Evolutionary conservation across 2,113 vertebrate genomes (phyloP).

Genomic region (Prolemur simus): DNA sequence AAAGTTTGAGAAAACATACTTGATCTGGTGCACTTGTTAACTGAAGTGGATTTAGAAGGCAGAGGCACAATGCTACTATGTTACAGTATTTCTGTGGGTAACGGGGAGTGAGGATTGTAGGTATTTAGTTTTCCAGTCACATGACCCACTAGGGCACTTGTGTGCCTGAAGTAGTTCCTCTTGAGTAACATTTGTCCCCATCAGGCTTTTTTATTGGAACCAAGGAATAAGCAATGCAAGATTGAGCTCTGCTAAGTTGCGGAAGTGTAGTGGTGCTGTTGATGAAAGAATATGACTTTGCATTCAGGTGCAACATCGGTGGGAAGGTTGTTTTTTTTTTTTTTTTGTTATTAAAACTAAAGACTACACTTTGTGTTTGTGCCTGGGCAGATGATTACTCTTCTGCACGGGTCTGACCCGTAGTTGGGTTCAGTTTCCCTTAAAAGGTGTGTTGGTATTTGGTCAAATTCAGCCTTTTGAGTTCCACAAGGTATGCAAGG

Average conservation of each 20-base stretch:
- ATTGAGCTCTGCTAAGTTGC: not conserved
- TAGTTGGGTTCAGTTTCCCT: not conserved
- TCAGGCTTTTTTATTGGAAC: not conserved
- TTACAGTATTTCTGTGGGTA: not conserved
- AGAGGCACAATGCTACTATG: not conserved
- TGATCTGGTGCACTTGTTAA: not conserved
- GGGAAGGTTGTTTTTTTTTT: no score
- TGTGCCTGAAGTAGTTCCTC: not conserved
- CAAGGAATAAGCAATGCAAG: not conserved
- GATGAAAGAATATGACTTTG: not conserved
- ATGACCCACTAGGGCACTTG: not conserved
- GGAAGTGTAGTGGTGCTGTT: not conserved
- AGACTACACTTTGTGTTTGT: not conserved
- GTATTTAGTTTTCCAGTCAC: not conserved
- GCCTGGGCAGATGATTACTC: not conserved
- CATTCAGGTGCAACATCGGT: not conserved
- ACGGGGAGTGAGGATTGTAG: not conserved
- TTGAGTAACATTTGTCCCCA: not conserved
- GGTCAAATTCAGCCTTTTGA: not conserved
- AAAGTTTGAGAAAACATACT: not conserved
- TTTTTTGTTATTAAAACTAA: constrained; percentile 2
- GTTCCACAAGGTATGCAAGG: not conserved
- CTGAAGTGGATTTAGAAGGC: not conserved
- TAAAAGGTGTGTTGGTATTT: not conserved
- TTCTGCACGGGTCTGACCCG: not conserved